Evolutionary conservation across 2,797 vertebrate genomes (phyloP).

Genomic region (Tangara arthus): DNA sequence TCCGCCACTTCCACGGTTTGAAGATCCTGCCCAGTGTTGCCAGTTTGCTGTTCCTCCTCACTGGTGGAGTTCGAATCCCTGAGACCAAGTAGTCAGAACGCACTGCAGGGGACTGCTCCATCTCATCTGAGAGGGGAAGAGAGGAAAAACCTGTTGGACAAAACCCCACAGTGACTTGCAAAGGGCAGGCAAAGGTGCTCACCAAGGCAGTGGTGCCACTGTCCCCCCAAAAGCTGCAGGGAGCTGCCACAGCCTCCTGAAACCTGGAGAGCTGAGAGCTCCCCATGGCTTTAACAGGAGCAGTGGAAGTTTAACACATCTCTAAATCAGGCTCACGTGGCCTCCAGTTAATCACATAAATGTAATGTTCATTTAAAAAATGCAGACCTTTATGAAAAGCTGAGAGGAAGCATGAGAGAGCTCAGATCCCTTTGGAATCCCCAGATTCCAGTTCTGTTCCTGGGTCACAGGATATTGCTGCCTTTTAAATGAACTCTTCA

Average conservation of each 20-base stretch:
- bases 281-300: not conserved
- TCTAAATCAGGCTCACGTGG: not conserved
- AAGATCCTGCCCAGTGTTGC: slow-evolving; percentile 94
- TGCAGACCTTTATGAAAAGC: not conserved
- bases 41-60: slow-evolving; percentile 93
- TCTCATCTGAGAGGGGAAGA: slow-evolving; percentile 75
- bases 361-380: not conserved
- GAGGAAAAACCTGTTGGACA: not conserved
- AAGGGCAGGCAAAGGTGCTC: not conserved
- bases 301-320: not conserved
- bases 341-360: not conserved
- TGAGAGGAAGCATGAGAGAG: not conserved
- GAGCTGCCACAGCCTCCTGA: not conserved
- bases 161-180: not conserved
- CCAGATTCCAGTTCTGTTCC: not conserved
- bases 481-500: slow-evolving; percentile 28
- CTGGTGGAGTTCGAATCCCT: slow-evolving; percentile 91
- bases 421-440: not conserved
- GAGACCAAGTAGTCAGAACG: slow-evolving; percentile 89
- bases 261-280: not conserved
- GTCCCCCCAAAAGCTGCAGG: not conserved
- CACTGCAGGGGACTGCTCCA: slow-evolving; percentile 87
- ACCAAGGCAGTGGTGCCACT: not conserved
- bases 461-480: slow-evolving; percentile 15
- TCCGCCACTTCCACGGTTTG: slow-evolving; percentile 98